Base-by-base conservation (phyloP, 1,140 invertebrate species). In the Saxidomus purpurata region DNA sequence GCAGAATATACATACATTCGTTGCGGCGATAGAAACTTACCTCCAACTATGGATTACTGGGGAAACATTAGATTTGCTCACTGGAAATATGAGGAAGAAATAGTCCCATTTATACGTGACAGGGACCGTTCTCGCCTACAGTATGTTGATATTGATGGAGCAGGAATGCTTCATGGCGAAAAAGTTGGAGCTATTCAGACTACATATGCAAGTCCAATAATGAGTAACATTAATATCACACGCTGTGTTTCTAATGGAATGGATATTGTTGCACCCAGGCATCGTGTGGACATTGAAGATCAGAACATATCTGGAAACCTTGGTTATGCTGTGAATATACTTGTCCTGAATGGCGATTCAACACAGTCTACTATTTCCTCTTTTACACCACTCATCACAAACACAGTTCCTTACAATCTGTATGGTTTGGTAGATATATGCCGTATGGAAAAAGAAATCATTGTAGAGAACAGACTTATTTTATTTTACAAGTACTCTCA, bases 401-500 rank as follows among this genome's bases (percentile, higher is more conserved):
- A 99, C 0, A 98, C 98, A 93, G 96, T 99, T 40, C 99, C 99
- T 0, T 99, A 99, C 94, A 97, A 98, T 93, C 96, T 99, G n/a
- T 99, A 99, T 95, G 99, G 99, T 43, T 95, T 99, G 91, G 97
- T 99, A 25, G 98, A 99, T 91, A 99, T 99, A 84, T 99, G 99
- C 95, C 98, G 99, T 95, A 98, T 98, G 0, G 97, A 97, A 22
- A 99, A 99, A 96, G 98, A 98, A 94, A 97, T 99, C 38, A 97
- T 97, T 11, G 97, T 99, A 0, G 97, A 99, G 95, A 98, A 99
- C 93, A 96, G 99, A 83, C 97, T 99, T 8, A 94, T 99, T 3
- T 92, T 99, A 0, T 99, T 99, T 95, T 99, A 99, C 95, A 99
- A 99, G 95, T 99, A 99, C 92, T 98, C 99, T 91, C 99, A 99